Base-by-base conservation (phyloP, 53 echinoderm and acorn worm species). In the Glandiceps talaboti region DNA sequence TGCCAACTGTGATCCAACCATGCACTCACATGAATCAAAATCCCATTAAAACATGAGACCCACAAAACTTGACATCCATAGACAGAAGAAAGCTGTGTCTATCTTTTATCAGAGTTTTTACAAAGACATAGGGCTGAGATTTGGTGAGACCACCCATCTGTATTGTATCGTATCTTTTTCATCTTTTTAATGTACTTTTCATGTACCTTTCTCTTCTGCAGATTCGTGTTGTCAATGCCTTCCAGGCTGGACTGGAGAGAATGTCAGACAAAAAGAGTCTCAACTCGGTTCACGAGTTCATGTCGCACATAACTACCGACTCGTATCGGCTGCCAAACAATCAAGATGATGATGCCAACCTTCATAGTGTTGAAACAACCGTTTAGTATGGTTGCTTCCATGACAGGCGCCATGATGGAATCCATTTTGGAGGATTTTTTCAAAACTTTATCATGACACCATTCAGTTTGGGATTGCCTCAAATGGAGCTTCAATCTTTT, bases 181-280 rank as follows among this genome's bases (percentile, higher is more conserved):
- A n/a, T n/a, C n/a, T n/a, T n/a, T n/a, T n/a, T n/a, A n/a, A n/a
- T n/a, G n/a, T n/a, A n/a, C n/a, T n/a, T n/a, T n/a, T 76, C 14
- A 29, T 78, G 26, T 6, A 76, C 30, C 27, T 79, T 6, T 33
- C 32, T n/a, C 28, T 80, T 27, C 32, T 80, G 27, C 45, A 99
- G 99, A 99, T 99, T 81, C 93, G 99, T 77, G 99, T 99, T 82
- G 99, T 99, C 73, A 90, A 99, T 80, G 99, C 99, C 83, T 99
- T 99, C 93, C 99, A 99, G 88, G 85, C 93, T 31, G 99, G 99
- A 30, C 87, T 99, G 33, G 89, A 94, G 79, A 94, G 91, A 73
- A 92, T 90, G 29, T 45, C 64, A 6, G 99, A 99, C 79, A 90
- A 91, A 83, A 99, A 99, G 86, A 99, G 94, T 83, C 86, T 99